These are phyloP conservation scores for Nyctibius grandis DNA, from an alignment of 2,797 vertebrate species.

Conservation along the genomic window DNA sequence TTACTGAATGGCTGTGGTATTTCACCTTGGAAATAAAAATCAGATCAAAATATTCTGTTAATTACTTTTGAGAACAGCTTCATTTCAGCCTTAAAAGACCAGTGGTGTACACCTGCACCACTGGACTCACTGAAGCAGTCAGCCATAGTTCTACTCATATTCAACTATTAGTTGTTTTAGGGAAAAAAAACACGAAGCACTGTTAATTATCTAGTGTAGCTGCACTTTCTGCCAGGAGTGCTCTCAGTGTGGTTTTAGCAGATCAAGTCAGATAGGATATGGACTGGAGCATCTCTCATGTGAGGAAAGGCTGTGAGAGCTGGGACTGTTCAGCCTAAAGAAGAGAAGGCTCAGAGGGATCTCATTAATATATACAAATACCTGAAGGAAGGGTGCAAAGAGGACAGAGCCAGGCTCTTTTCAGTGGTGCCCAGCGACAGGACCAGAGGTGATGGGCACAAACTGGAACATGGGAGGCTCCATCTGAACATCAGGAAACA, in stretches of 20 bases:
- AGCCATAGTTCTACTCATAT: neutral
- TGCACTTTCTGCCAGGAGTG: neutral
- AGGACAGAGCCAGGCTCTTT: too few relatives aligned
- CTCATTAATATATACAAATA: accelerated
- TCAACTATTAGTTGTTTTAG: neutral
- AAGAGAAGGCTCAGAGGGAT: neutral
- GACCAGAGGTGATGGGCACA: neutral
- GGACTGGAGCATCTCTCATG: neutral
- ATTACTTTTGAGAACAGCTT: neutral
- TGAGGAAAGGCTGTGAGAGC: too few relatives aligned
- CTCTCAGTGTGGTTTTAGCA: neutral
- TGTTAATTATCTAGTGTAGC: neutral
- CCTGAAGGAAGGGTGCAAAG: too few relatives aligned
- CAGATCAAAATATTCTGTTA: neutral
- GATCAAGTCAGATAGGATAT: neutral
- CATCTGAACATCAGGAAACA: neutral
- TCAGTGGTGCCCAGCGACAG: too few relatives aligned
- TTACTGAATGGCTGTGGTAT: neutral
- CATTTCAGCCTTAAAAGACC: neutral
- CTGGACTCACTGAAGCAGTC: neutral
- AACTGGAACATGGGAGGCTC: neutral
- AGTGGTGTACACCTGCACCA: neutral
- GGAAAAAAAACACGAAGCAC: neutral
- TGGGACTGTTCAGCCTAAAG: too few relatives aligned
- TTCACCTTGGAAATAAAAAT: neutral